Percentiles rank a stretch among this genome's conserved stretches.
Evolutionary conservation across 2,797 vertebrate species (phyloP).

Genomic region (Loris lydekkerianus): DNA sequence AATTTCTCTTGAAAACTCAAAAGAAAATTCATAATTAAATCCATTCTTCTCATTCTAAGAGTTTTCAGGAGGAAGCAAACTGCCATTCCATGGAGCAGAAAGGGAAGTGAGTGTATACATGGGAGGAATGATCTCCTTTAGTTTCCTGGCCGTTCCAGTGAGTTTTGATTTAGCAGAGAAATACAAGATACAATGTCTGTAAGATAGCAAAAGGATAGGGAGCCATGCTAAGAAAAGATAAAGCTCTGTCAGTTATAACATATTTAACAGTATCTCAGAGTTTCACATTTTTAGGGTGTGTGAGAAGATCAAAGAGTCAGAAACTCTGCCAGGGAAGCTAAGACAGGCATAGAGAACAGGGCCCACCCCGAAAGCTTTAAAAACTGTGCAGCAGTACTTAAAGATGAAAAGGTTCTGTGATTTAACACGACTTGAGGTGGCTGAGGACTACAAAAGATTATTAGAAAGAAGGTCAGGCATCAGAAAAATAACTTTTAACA

Average conservation of each 20-base stretch:
- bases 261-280: constrained; percentile 60
- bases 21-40: neutral
- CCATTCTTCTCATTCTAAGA: neutral
- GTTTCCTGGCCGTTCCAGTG: constrained; percentile 17
- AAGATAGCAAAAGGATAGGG: constrained; percentile 22
- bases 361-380: neutral
- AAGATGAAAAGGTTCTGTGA: constrained; percentile 28
- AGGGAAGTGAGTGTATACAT: neutral
- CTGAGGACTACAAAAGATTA: constrained; percentile 50
- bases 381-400: neutral
- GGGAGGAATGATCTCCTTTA: neutral
- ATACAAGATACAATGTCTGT: constrained; percentile 34
- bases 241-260: constrained; percentile 58
- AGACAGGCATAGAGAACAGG: neutral
- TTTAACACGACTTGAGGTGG: constrained; percentile 36
- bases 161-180: constrained; percentile 51
- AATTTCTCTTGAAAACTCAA: neutral
- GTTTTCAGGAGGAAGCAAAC: neutral
- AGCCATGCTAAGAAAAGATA: constrained; percentile 45
- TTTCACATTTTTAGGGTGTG: constrained; percentile 48
- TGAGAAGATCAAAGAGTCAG: constrained; percentile 70
- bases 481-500: constrained; percentile 18
- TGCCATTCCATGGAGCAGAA: neutral
- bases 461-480: constrained; percentile 56
- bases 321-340: neutral